Percentiles rank a stretch among this genome's conserved stretches.
These are phyloP conservation scores for Arctocebus calabarensis DNA, from an alignment of 2,797 vertebrate genomes.

Conservation along the genomic window DNA sequence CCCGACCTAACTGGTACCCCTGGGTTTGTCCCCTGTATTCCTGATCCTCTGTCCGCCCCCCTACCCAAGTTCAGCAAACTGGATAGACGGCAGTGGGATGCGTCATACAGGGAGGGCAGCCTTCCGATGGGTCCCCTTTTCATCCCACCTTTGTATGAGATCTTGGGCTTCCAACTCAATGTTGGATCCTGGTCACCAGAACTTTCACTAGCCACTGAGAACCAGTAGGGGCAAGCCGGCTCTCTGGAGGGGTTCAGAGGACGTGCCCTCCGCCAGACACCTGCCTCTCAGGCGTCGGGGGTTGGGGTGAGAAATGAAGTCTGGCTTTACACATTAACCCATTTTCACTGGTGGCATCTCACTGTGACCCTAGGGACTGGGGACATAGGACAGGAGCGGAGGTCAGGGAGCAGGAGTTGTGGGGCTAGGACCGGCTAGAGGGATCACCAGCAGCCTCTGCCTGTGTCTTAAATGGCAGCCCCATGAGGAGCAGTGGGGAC, in stretches of 20 bases:
- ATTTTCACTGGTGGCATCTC: rapidly evolving
- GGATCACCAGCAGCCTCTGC: background rate
- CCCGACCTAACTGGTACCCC: background rate
- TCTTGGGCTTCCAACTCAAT: background rate
- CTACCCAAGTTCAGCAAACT: background rate
- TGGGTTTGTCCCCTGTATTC: background rate
- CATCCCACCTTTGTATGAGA: background rate
- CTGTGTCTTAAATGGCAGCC: background rate
- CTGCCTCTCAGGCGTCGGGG: background rate
- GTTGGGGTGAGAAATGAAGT: background rate
- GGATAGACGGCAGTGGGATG: background rate
- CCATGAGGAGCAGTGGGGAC: background rate
- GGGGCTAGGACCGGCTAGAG: background rate
- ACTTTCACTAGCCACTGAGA: background rate
- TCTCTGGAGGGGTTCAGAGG: background rate
- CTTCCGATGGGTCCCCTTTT: rapidly evolving
- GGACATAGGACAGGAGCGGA: background rate
- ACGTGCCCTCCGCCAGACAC: background rate
- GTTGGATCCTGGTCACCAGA: background rate
- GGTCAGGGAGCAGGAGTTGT: background rate
- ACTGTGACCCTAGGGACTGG: background rate
- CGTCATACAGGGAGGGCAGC: rapidly evolving
- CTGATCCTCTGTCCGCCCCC: rapidly evolving
- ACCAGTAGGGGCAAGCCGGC: rapidly evolving
- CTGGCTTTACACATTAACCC: background rate